Percentiles rank a stretch among this genome's conserved stretches.
phyloP scores from a whole-genome alignment of 2,888 invertebrate species.

The Megalurothrips usitatus region DNA sequence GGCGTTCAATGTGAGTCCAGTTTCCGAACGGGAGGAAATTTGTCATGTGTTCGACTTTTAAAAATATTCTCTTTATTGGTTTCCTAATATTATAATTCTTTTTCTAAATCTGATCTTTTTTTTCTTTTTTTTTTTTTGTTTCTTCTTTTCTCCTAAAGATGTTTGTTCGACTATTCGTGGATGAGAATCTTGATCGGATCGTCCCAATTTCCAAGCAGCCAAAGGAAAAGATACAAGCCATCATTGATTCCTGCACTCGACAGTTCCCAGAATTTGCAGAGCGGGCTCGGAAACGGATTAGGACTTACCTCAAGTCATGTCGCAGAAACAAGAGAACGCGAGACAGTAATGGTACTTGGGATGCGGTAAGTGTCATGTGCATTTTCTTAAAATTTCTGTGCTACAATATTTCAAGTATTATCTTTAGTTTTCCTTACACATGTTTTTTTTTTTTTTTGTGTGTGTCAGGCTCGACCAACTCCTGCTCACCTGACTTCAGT shows the following conservation, averaged over 20 bases:
- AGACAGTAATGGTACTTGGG: conserved; percentile 73
- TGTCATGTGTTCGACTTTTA: conserved; percentile 35
- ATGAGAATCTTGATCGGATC: conserved; percentile 93
- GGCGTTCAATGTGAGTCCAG: conserved; percentile 91
- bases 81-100: neutral
- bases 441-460: conserved; percentile 38
- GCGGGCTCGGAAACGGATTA: conserved; percentile 86
- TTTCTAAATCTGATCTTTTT: neutral
- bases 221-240: conserved; percentile 95
- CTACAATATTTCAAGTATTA: neutral
- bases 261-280: conserved; percentile 97
- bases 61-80: conserved; percentile 30
- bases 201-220: conserved; percentile 97
- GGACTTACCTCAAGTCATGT: conserved; percentile 94
- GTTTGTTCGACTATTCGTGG: conserved; percentile 95
- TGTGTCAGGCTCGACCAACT: conserved; percentile 79
- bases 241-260: conserved; percentile 92
- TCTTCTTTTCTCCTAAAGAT: conserved; percentile 60
- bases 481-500: conserved; percentile 95
- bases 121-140: neutral
- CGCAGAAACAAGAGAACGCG: conserved; percentile 88
- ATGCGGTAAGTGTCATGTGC: conserved; percentile 35
- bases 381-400: conserved; percentile 12
- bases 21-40: conserved; percentile 34
- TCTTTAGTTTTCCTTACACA: conserved; percentile 27